A percentile compares a stretch with the other conserved stretches of the same genome.
phyloP scores from a whole-genome alignment of 2,797 vertebrate species.

The Poecilia velifera region DNA sequence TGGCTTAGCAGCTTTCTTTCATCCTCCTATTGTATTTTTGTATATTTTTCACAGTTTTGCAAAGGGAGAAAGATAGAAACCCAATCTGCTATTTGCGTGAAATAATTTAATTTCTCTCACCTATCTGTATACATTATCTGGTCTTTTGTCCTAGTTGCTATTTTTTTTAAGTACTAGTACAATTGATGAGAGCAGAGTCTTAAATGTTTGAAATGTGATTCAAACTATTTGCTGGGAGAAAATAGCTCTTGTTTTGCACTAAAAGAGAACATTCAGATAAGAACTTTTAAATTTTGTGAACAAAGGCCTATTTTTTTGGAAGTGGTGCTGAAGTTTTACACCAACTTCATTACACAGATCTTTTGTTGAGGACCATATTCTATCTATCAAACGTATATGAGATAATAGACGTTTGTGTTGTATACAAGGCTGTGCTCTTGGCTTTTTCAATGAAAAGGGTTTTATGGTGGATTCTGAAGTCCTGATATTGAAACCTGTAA shows the following conservation, averaged over 20 bases:
- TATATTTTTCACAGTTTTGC: conserved; percentile 17
- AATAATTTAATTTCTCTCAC: background rate
- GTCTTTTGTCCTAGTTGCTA: background rate
- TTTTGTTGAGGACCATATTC: background rate
- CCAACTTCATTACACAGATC: background rate
- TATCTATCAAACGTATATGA: background rate
- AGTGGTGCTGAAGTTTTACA: background rate
- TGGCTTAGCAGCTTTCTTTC: conserved; percentile 27
- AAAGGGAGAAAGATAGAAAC: conserved; percentile 34
- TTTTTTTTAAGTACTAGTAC: background rate
- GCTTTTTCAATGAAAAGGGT: background rate
- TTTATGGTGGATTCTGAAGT: background rate
- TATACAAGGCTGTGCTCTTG: background rate
- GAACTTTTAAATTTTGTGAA: background rate
- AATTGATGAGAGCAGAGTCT: background rate
- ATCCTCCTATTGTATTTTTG: conserved; percentile 12
- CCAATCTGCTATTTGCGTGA: background rate
- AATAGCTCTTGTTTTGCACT: background rate
- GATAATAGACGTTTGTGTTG: background rate
- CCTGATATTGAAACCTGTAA: no score
- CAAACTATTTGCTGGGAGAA: background rate
- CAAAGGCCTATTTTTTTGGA: background rate
- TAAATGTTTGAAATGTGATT: background rate
- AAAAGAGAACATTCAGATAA: background rate
- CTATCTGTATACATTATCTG: background rate